Evolutionary conservation across 2,797 vertebrate genomes (phyloP), one percentile per base, ranked within the genome.

Genomic region (Bovichtus diacanthus): DNA sequence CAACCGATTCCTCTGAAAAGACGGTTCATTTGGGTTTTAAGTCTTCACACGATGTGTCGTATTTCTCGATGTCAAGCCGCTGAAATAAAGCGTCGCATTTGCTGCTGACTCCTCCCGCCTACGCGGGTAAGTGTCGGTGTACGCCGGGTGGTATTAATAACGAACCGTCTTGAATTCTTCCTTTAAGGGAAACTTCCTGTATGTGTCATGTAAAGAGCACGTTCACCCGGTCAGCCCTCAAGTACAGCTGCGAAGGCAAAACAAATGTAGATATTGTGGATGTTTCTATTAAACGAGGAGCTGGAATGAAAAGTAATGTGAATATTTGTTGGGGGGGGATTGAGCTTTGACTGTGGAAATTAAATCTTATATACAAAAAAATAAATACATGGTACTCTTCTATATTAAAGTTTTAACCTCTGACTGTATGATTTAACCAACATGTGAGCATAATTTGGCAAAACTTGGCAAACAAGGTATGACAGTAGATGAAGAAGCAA

Each of bases 161-260:
- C 41, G 11, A 54, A 31, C 31, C 19, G 39, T 29, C 25, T n/a
- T 23, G 41, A 12, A 43, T 0, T 16, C 3, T 6, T 21, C 25
- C 12, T 31, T 9, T 19, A 31, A 13, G 31, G 25, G 12, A 74
- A n/a, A 64, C 60, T 47, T 73, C 60, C 70, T 70, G 70, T 31
- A 5, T 44, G 0, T 25, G 41, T 44, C 13, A 23, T 19, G 6
- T 19, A 15, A 43, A 21, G 5, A 29, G 50, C 7, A 27, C n/a
- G 4, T 31, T 56, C 8, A 11, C 18, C 16, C 9, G 0, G 29
- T 34, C 9, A 34, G 34, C 31, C 31, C 5, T 31, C 5, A 6
- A 34, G 6, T 50, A 13, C 25, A 50, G 47, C 47, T 50, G 21
- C 21, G 0, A 9, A 31, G 31, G 27, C 6, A 8, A 38, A 15